Evolutionary conservation across 2,113 vertebrate genomes (phyloP), one percentile per base, ranked within the genome.

Genomic region (Hippopotamus amphibius): DNA sequence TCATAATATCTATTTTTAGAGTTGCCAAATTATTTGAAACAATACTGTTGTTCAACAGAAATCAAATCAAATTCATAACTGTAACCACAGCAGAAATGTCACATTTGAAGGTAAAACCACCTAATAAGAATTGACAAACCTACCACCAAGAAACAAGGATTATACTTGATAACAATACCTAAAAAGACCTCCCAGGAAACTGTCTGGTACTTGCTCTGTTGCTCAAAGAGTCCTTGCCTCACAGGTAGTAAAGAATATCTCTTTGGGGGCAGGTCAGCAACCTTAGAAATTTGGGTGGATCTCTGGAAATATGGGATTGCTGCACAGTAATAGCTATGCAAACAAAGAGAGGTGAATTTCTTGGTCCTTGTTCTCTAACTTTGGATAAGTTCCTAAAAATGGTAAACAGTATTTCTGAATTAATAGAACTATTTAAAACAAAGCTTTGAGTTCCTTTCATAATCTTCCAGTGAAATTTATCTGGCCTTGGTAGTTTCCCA

Each of bases 341-440:
- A 88, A 79, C 55, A 91, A 21, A 87, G 71, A 9, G 43, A 43
- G 50, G 2, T 43, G 10, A 83, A 72, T 93, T 77, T 66, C 21
- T 66, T 84, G 16, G 48, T 88, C 41, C 48, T 74, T 80, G 19
- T 55, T 88, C 61, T 88, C 43, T 94, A 55, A 11, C 9, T 74
- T 69, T 95, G 28, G 19, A 43, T 63, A 48, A 68, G 14, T 15
- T 66, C 57, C 72, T 74, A 57, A 77, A 86, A 79, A 72, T 46
- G 50, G 30, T 53, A 85, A 41, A 85, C 7, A 28, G 3, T 13
- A 86, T 81, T 59, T 93, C 33, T 63, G 48, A 69, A 92, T 19
- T 46, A 89, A 92, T 46, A 66, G 17, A 24, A 41, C 28, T 26
- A 85, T 80, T 90, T 92, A 89, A 92, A 92, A 92, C 28, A 95